A percentile compares a stretch with the other conserved stretches of the same genome.
Conservation (phyloP, 2,888 invertebrate species). For the Protophormia terraenovae region DNA sequence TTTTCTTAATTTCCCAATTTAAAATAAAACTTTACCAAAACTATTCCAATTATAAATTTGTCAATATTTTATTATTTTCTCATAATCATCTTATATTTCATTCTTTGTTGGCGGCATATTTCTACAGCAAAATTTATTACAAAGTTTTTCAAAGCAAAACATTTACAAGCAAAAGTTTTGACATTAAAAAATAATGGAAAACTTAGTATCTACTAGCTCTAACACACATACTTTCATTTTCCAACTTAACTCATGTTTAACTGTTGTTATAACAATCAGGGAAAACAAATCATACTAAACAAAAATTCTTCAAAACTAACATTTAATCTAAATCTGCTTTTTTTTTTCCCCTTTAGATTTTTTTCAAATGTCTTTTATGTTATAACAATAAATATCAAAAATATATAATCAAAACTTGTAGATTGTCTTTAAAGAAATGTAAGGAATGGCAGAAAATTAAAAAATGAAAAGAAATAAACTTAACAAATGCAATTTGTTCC, state of each 20-base stretch:
- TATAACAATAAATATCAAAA: slow-evolving; percentile 54
- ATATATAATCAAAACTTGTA: slow-evolving; percentile 32
- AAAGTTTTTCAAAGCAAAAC: slow-evolving; percentile 21
- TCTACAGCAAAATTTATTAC: slow-evolving; percentile 23
- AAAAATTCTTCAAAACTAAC: slow-evolving; percentile 35
- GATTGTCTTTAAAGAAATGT: not conserved
- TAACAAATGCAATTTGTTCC: slow-evolving; percentile 64
- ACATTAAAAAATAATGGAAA: not conserved
- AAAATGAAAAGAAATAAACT: slow-evolving; percentile 5
- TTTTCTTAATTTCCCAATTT: too few species aligned
- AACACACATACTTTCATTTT: too few species aligned
- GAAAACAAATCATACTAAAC: slow-evolving; percentile 37
- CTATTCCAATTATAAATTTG: slow-evolving; percentile 28
- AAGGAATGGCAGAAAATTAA: slow-evolving; percentile 8
- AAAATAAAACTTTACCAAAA: not conserved
- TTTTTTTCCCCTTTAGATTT: not conserved
- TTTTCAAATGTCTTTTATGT: slow-evolving; percentile 30
- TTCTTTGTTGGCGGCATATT: not conserved
- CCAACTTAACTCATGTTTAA: not conserved
- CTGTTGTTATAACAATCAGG: slow-evolving; percentile 13
- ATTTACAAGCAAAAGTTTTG: slow-evolving; percentile 19
- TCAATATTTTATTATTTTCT: slow-evolving; percentile 9
- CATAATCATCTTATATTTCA: not conserved
- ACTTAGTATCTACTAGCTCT: not conserved
- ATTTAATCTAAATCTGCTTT: slow-evolving; percentile 44